phyloP scores from a whole-genome alignment of 2,888 invertebrate species.

The Agonopterix alstromeriana region DNA sequence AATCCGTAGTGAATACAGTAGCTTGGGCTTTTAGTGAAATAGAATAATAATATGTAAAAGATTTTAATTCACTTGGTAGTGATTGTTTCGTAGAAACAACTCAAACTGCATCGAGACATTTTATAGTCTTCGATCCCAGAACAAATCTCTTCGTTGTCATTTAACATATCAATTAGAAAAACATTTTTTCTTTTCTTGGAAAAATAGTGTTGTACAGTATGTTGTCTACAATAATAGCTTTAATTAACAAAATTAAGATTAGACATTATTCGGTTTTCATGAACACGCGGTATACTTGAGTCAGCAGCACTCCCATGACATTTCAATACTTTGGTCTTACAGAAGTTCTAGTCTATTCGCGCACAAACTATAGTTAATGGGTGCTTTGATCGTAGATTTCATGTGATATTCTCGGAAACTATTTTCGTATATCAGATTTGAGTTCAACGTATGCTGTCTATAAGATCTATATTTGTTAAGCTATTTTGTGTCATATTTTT shows the following conservation, averaged over 20 bases:
- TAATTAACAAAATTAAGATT: constrained; percentile 40
- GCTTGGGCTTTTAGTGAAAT: constrained; percentile 1
- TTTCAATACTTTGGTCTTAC: constrained; percentile 36
- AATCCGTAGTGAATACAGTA: not conserved
- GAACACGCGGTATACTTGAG: constrained; percentile 14
- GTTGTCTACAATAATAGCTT: constrained; percentile 51
- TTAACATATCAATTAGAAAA: constrained; percentile 29
- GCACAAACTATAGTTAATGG: constrained; percentile 62
- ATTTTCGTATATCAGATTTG: constrained; percentile 40
- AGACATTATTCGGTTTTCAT: constrained; percentile 19
- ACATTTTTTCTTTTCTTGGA: no score
- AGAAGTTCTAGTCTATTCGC: constrained; percentile 68
- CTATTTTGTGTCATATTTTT: constrained; percentile 70
- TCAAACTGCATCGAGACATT: not conserved
- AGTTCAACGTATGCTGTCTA: constrained; percentile 38
- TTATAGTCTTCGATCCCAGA: constrained; percentile 1
- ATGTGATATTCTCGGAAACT: constrained; percentile 56
- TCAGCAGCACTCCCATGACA: constrained; percentile 55
- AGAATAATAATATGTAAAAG: not conserved
- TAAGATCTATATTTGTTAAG: constrained; percentile 43
- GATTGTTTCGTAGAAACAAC: not conserved
- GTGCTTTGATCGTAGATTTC: constrained; percentile 64
- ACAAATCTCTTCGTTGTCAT: constrained; percentile 8
- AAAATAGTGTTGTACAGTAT: constrained; percentile 13
- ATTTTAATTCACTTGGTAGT: not conserved